Conservation (phyloP, 2,888 invertebrate genomes). For the Hemithea aestivaria region DNA sequence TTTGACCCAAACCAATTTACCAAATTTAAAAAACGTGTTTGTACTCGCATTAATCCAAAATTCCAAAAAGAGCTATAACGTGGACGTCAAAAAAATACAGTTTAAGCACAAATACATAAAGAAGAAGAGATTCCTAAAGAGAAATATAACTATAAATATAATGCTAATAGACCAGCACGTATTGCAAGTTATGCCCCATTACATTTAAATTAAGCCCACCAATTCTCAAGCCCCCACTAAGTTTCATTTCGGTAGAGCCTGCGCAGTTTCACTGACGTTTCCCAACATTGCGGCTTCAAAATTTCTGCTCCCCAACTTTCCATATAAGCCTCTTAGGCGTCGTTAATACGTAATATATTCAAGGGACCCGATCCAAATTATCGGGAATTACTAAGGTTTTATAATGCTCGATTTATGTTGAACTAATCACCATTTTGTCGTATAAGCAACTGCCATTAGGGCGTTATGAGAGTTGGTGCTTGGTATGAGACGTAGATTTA, state of each 20-base stretch:
- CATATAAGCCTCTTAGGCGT: conserved; percentile 32
- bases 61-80: too few relatives aligned
- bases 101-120: too few relatives aligned
- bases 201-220: conserved; percentile 5
- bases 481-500: too few relatives aligned
- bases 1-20: too few relatives aligned
- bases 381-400: conserved; percentile 22
- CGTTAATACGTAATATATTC: conserved; percentile 28
- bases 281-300: conserved; percentile 8
- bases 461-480: conserved; percentile 43
- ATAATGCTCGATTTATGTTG: conserved; percentile 24
- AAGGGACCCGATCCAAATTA: conserved; percentile 23
- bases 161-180: too few relatives aligned
- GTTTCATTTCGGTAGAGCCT: conserved; percentile 1
- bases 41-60: too few relatives aligned
- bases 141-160: too few relatives aligned
- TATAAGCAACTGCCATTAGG: conserved; percentile 35
- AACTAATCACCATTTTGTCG: conserved; percentile 15
- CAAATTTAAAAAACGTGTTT: too few relatives aligned
- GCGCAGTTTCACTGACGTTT: conserved; percentile 5
- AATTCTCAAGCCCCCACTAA: conserved; percentile 8
- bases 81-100: too few relatives aligned
- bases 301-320: conserved; percentile 23
- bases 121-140: too few relatives aligned
- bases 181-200: conserved; percentile 8